Percentiles rank a stretch among this genome's conserved stretches.
Conservation (phyloP, 2,797 vertebrate genomes). For the Ctenopoma multispine region DNA sequence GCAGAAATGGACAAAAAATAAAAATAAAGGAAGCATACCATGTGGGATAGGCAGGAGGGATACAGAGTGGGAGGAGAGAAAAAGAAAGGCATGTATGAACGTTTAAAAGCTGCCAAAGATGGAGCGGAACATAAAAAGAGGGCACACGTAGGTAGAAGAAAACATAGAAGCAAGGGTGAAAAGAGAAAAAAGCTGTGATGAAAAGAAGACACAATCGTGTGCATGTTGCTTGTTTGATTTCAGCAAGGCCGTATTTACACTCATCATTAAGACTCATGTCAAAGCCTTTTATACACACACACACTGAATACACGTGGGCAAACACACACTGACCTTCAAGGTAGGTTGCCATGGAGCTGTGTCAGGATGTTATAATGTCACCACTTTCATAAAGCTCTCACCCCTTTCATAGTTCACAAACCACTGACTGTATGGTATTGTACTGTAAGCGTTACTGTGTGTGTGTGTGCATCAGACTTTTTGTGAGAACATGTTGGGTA, state of each 20-base stretch:
- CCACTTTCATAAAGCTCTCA: slow-evolving; percentile 70
- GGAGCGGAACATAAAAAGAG: slow-evolving; percentile 21
- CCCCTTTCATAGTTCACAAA: slow-evolving; percentile 75
- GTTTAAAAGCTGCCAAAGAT: slow-evolving; percentile 32
- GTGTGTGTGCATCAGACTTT: slow-evolving; percentile 4
- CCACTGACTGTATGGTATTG: slow-evolving; percentile 34
- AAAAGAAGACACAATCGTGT: slow-evolving; percentile 2
- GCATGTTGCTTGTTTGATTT: slow-evolving; percentile 38
- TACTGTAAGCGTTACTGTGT: neutral
- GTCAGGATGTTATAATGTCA: slow-evolving; percentile 74
- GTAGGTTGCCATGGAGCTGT: slow-evolving; percentile 68
- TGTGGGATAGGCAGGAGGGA: slow-evolving; percentile 37
- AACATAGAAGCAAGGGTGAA: neutral
- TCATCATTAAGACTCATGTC: slow-evolving; percentile 35
- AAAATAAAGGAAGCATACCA: slow-evolving; percentile 17
- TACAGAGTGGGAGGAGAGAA: slow-evolving; percentile 39
- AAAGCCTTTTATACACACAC: neutral
- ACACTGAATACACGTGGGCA: slow-evolving; percentile 26
- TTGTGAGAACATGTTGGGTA: slow-evolving; percentile 26
- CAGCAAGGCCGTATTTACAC: slow-evolving; percentile 13
- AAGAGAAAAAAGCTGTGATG: neutral
- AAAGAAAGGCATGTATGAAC: slow-evolving; percentile 32
- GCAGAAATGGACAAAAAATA: slow-evolving; percentile 35
- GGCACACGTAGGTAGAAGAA: slow-evolving; percentile 41
- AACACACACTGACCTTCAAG: slow-evolving; percentile 72